These are phyloP conservation scores for Carabus problematicus DNA, from an alignment of 2,888 invertebrate genomes.

Conservation along the genomic window DNA sequence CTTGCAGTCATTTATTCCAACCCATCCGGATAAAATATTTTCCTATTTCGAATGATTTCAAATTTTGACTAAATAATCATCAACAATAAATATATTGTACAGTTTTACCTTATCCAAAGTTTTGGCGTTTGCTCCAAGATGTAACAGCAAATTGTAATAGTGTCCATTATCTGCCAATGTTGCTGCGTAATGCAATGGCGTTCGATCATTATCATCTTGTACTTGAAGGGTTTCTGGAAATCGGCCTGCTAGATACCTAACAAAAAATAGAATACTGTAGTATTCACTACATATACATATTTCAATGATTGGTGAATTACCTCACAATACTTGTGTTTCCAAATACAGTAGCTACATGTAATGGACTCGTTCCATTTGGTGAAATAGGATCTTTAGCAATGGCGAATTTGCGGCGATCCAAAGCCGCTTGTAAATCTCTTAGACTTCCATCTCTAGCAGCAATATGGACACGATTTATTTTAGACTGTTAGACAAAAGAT, in stretches of 20 bases:
- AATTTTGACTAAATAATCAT: too few relatives aligned
- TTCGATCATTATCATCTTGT: constrained; percentile 77
- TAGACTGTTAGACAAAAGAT: constrained; percentile 66
- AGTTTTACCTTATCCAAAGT: constrained; percentile 79
- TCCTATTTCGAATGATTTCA: too few relatives aligned
- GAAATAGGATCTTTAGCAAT: constrained; percentile 84
- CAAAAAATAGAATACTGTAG: constrained; percentile 52
- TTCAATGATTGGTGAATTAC: too few relatives aligned
- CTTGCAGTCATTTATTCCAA: too few relatives aligned
- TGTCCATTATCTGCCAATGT: constrained; percentile 85
- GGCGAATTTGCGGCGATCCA: constrained; percentile 90
- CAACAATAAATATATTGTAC: constrained; percentile 43
- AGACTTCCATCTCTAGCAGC: constrained; percentile 86
- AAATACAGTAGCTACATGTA: constrained; percentile 86
- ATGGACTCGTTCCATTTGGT: constrained; percentile 83
- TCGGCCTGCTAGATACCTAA: constrained; percentile 71
- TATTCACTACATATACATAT: constrained; percentile 60
- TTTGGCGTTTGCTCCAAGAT: constrained; percentile 85
- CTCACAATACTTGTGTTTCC: constrained; percentile 79
- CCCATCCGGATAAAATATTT: too few relatives aligned
- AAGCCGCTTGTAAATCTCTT: constrained; percentile 81
- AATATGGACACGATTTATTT: constrained; percentile 87
- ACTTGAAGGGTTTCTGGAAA: constrained; percentile 88
- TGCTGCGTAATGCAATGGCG: constrained; percentile 89
- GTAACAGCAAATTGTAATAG: constrained; percentile 83